Evolutionary conservation across 2,113 vertebrate species (phyloP).

Genomic region (Channa maculata): DNA sequence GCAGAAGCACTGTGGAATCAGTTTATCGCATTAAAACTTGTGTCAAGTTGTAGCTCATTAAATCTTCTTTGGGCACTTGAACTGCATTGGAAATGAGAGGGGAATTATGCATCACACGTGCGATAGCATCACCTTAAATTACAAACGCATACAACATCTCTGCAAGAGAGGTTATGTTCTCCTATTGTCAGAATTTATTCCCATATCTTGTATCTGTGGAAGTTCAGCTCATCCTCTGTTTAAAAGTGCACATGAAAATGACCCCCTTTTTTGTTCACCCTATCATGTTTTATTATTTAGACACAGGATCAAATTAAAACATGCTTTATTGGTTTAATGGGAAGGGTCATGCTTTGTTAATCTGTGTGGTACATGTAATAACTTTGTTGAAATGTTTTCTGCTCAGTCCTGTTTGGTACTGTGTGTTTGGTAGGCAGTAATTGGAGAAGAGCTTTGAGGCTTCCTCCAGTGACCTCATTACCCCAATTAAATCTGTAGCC

Average conservation of each 20-base stretch:
- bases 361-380: conserved; percentile 13
- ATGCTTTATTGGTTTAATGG: conserved; percentile 23
- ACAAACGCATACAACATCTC: conserved; percentile 14
- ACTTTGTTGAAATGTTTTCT: conserved; percentile 41
- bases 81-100: conserved; percentile 46
- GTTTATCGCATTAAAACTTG: conserved; percentile 36
- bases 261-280: background rate
- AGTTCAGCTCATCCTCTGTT: conserved; percentile 4
- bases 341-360: conserved; percentile 40
- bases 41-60: conserved; percentile 29
- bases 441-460: conserved; percentile 52
- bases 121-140: conserved; percentile 45
- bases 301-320: conserved; percentile 18
- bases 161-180: conserved; percentile 17
- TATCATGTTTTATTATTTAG: conserved; percentile 9
- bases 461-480: conserved; percentile 70
- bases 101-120: conserved; percentile 54
- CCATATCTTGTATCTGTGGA: background rate
- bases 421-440: conserved; percentile 44
- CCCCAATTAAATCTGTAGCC: conserved; percentile 61
- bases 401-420: conserved; percentile 27
- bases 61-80: conserved; percentile 44
- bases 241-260: background rate
- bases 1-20: background rate
- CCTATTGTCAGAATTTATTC: conserved; percentile 16